Base-by-base conservation (phyloP, 2,888 invertebrate genomes). In the Sympetrum striolatum region DNA sequence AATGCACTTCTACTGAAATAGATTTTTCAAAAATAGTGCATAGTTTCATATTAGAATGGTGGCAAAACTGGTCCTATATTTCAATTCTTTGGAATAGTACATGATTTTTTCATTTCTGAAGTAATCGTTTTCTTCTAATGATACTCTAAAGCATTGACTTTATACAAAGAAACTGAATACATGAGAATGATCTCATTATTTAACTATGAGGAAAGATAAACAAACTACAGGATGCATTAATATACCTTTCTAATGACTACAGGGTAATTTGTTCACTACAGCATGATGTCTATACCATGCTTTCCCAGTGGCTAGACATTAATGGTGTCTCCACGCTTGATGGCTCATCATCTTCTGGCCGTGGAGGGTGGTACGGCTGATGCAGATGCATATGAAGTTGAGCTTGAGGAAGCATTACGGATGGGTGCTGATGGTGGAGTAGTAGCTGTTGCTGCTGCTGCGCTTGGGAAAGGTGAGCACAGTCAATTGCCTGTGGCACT, bases 361-460 rank as follows among this genome's bases (percentile, higher is more conserved):
- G 48, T 25, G 81, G 73, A 64, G 81, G 82, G 73, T 90, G 81
- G 37, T 81, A 64, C 0, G 82, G 90, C 44, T 60, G 58, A 18
- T 64, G 81, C 25, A 81, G 64, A 25, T 81, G 58, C 81, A 81
- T 90, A n/a, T 64, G 91, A 93, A 93, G 90, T 80, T 90, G 91
- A 93, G 93, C 91, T 92, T 92, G 90, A 92, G 93, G 91, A 93
- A 93, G 91, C 93, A 92, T 92, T 93, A 93, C 81, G 94, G 93
- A 92, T 94, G 93, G 91, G 92, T 92, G 92, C 58, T 92, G 93
- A 92, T 93, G 94, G 91, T 94, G 94, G 91, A 94, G 92, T 73
- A 94, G 93, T 90, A 94, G 94, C 91, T 94, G 93, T 35, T 93
- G 92, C 60, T 94, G 94, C 91, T 94, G 93, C 39, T 93, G 92